phyloP scores from a whole-genome alignment of 2,113 vertebrate genomes.

The Nerophis ophidion region DNA sequence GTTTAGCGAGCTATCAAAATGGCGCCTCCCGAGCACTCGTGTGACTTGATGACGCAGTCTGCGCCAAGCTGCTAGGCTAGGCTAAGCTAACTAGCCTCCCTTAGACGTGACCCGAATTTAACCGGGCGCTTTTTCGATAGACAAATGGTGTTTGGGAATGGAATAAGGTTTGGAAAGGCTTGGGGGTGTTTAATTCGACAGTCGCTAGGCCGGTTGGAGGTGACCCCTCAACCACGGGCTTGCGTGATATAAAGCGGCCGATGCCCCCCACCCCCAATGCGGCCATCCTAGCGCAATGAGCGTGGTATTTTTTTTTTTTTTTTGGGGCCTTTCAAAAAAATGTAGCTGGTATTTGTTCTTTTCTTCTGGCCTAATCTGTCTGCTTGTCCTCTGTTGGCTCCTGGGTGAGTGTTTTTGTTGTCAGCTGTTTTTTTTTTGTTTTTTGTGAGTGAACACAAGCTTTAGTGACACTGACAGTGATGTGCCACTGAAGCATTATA shows the following conservation, averaged over 20 bases:
- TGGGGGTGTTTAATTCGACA: background rate
- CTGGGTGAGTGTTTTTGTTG: background rate
- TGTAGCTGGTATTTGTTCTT: background rate
- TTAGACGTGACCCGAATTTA: background rate
- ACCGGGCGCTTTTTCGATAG: background rate
- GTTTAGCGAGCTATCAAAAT: conserved; percentile 63
- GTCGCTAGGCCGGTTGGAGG: background rate
- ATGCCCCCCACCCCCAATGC: background rate
- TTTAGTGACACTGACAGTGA: no score
- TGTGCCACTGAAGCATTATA: background rate
- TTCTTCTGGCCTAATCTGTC: background rate
- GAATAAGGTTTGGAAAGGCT: no score
- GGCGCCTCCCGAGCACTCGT: conserved; percentile 68
- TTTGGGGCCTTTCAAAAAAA: no score
- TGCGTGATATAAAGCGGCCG: no score
- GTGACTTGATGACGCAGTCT: conserved; percentile 74
- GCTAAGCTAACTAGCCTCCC: background rate
- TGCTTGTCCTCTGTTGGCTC: background rate
- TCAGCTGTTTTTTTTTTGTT: background rate
- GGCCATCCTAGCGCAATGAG: background rate
- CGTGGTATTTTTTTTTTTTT: background rate
- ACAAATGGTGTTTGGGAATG: background rate
- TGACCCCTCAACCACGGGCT: background rate
- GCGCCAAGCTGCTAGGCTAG: conserved; percentile 57
- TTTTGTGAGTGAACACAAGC: background rate